A percentile compares a stretch with the other conserved stretches of the same genome.
Evolutionary conservation across 2,888 invertebrate genomes (phyloP).

Genomic region (Clivina fossor): DNA sequence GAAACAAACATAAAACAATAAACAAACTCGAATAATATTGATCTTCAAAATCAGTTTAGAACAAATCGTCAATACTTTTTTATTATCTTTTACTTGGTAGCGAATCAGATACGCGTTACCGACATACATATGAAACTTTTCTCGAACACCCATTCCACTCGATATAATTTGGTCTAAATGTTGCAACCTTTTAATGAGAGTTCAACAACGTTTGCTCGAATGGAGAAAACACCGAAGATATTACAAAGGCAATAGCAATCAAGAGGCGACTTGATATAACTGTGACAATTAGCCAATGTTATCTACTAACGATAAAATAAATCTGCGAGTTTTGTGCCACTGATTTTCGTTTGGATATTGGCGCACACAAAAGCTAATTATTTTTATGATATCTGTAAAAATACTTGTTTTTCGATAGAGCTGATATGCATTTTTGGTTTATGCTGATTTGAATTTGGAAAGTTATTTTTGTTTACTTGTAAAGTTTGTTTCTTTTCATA

Average conservation of each 20-base stretch:
- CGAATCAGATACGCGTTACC: too few relatives aligned
- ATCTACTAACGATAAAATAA: slow-evolving; percentile 30
- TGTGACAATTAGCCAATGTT: slow-evolving; percentile 34
- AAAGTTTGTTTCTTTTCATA: too few relatives aligned
- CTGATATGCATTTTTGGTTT: not conserved
- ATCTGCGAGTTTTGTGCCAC: slow-evolving; percentile 2
- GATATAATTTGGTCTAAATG: slow-evolving; percentile 13
- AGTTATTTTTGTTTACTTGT: too few relatives aligned
- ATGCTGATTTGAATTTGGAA: too few relatives aligned
- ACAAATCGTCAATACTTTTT: too few relatives aligned
- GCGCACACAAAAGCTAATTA: slow-evolving; percentile 19
- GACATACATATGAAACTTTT: too few relatives aligned
- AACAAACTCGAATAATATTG: too few relatives aligned
- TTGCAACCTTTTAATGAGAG: slow-evolving; percentile 9
- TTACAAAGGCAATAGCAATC: slow-evolving; percentile 28
- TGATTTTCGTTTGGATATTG: slow-evolving; percentile 4
- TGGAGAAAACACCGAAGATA: slow-evolving; percentile 12
- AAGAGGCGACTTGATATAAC: slow-evolving; percentile 29
- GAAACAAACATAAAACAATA: too few relatives aligned
- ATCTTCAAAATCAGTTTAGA: too few relatives aligned
- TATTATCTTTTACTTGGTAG: too few relatives aligned
- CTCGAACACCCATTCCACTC: too few relatives aligned
- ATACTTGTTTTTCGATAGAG: slow-evolving; percentile 23
- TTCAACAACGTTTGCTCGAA: slow-evolving; percentile 5
- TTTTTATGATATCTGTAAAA: slow-evolving; percentile 25